Evolutionary conservation across 2,888 invertebrate genomes (phyloP).

Genomic region (Agrotis segetum): DNA sequence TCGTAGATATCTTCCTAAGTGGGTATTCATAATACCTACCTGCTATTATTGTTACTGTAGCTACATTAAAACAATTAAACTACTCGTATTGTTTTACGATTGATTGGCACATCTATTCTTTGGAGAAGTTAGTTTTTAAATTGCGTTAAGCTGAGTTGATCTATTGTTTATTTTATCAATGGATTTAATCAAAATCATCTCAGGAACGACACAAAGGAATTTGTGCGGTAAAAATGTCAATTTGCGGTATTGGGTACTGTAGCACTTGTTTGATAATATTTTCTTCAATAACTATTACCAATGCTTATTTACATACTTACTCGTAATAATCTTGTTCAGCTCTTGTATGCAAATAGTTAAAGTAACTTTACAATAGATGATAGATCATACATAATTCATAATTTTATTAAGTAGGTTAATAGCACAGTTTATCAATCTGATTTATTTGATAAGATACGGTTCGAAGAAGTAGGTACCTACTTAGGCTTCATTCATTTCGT

Average conservation of each 20-base stretch:
- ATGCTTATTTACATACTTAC: conserved; percentile 39
- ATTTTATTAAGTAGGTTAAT: conserved; percentile 49
- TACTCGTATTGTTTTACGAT: conserved; percentile 31
- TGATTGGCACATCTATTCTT: conserved; percentile 24
- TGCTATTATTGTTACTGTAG: conserved; percentile 13
- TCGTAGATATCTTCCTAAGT: not conserved
- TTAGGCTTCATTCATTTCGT: conserved; percentile 8
- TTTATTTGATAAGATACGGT: conserved; percentile 55
- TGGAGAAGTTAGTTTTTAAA: not conserved
- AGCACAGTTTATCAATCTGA: conserved; percentile 46
- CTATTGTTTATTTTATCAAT: conserved; percentile 28
- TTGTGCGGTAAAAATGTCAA: not conserved
- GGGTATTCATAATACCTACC: conserved; percentile 12
- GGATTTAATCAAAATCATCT: conserved; percentile 2
- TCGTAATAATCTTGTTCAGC: conserved; percentile 45
- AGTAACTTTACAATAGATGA: conserved; percentile 53
- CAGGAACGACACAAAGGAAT: conserved; percentile 6
- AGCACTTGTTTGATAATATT: conserved; percentile 10
- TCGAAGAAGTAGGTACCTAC: conserved; percentile 2
- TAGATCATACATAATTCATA: conserved; percentile 53
- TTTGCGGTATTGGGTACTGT: not conserved
- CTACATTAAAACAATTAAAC: conserved; percentile 22
- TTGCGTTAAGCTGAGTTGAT: not conserved
- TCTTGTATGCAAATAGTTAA: conserved; percentile 52
- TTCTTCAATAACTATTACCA: conserved; percentile 10